Percentiles rank a stretch among this genome's conserved stretches.
Evolutionary conservation across 1,140 invertebrate species (phyloP).

Genomic region (Pararge aegeria): DNA sequence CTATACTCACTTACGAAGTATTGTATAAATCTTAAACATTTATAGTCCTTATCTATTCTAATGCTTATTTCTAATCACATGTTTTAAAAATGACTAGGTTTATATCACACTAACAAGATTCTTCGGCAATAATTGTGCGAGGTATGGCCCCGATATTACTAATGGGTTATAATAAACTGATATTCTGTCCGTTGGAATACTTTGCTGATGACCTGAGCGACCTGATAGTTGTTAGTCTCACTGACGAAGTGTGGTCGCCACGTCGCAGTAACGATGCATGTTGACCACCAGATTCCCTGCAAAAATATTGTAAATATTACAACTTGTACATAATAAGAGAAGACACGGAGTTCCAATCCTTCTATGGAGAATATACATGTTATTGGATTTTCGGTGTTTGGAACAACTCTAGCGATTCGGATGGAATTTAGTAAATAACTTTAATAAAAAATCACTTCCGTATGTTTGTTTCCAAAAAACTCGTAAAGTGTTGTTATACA

Average conservation of each 20-base stretch:
- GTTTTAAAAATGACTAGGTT: slow-evolving; percentile 23
- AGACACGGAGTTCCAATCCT: too few relatives aligned
- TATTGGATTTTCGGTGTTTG: too few relatives aligned
- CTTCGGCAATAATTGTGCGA: slow-evolving; percentile 10
- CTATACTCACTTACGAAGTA: too few relatives aligned
- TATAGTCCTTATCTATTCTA: neutral
- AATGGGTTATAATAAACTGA: slow-evolving; percentile 59
- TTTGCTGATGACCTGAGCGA: slow-evolving; percentile 60
- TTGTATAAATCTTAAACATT: too few relatives aligned
- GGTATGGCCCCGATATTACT: neutral
- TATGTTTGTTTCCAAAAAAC: too few relatives aligned
- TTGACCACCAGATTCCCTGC: slow-evolving; percentile 64
- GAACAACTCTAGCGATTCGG: too few relatives aligned
- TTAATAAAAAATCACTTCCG: too few relatives aligned
- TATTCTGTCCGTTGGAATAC: slow-evolving; percentile 63
- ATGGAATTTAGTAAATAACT: too few relatives aligned
- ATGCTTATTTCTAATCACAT: neutral
- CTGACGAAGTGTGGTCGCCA: slow-evolving; percentile 62
- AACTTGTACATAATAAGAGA: too few relatives aligned
- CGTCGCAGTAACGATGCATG: slow-evolving; percentile 57
- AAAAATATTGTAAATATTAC: slow-evolving; percentile 27
- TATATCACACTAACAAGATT: slow-evolving; percentile 16
- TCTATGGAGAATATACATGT: too few relatives aligned
- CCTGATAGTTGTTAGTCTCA: slow-evolving; percentile 57
- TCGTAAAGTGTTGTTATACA: too few relatives aligned